These are phyloP conservation scores for Chinchilla lanigera DNA, from an alignment of 2,113 vertebrate genomes.

Conservation along the genomic window DNA sequence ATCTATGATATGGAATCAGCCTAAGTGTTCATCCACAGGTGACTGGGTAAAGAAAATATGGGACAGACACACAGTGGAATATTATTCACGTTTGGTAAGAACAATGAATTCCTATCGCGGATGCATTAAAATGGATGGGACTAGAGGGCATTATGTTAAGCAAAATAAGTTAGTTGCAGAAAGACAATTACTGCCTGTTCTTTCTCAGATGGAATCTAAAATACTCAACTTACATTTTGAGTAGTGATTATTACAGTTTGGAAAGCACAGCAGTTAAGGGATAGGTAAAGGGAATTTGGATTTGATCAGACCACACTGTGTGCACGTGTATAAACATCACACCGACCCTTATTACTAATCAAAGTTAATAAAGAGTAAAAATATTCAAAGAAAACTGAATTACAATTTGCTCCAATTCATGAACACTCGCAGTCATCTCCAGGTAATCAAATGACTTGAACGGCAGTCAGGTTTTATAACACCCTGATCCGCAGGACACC, in stretches of 20 bases:
- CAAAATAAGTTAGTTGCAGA: background rate
- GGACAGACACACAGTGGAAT: background rate
- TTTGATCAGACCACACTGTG: background rate
- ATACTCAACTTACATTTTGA: background rate
- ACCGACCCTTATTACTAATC: background rate
- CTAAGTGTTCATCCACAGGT: background rate
- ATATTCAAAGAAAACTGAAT: background rate
- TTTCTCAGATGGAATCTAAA: background rate
- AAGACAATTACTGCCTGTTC: background rate
- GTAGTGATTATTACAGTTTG: background rate
- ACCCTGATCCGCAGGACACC: background rate
- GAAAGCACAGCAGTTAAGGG: background rate
- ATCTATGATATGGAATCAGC: background rate
- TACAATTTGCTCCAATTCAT: background rate
- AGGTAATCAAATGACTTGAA: background rate
- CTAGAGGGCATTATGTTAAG: too few species aligned
- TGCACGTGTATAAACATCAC: background rate
- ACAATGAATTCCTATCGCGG: background rate
- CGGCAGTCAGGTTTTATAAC: background rate
- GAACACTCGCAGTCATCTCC: background rate
- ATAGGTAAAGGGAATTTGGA: background rate
- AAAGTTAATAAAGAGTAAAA: background rate
- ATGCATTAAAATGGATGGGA: background rate
- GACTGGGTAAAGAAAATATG: background rate
- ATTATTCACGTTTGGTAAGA: background rate